A percentile compares a stretch with the other conserved stretches of the same genome.
phyloP scores from a whole-genome alignment of 2,113 vertebrate genomes.

The Macaca fascicularis region DNA sequence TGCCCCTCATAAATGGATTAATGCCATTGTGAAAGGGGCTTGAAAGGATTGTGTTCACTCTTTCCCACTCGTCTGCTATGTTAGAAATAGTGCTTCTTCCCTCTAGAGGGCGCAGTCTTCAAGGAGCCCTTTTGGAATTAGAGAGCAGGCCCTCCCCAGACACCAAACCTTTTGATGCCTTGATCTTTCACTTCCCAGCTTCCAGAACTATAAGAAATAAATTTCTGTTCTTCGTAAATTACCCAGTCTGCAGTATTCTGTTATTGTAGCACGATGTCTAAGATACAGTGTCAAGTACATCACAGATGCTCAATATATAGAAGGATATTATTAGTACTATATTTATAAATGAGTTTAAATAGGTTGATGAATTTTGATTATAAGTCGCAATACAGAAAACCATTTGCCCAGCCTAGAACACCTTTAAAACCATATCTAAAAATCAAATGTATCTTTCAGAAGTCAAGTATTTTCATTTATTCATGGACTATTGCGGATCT shows the following conservation, averaged over 20 bases:
- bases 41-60: not conserved
- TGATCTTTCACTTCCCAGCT: not conserved
- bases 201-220: not conserved
- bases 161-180: not conserved
- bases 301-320: not conserved
- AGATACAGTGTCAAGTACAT: not conserved
- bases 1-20: not conserved
- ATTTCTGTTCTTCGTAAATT: not conserved
- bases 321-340: not conserved
- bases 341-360: not conserved
- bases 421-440: not conserved
- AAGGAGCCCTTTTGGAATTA: not conserved
- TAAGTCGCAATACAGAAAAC: not conserved
- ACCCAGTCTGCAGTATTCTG: not conserved
- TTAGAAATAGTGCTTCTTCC: not conserved
- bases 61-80: not conserved
- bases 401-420: not conserved
- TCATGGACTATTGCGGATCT: not conserved
- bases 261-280: not conserved
- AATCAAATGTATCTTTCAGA: not conserved
- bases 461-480: slow-evolving; percentile 27
- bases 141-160: not conserved
- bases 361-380: not conserved
- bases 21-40: not conserved
- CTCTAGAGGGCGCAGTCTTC: not conserved